phyloP scores from a whole-genome alignment of 2,797 vertebrate genomes.

The Hapalemur alaotrensis region DNA sequence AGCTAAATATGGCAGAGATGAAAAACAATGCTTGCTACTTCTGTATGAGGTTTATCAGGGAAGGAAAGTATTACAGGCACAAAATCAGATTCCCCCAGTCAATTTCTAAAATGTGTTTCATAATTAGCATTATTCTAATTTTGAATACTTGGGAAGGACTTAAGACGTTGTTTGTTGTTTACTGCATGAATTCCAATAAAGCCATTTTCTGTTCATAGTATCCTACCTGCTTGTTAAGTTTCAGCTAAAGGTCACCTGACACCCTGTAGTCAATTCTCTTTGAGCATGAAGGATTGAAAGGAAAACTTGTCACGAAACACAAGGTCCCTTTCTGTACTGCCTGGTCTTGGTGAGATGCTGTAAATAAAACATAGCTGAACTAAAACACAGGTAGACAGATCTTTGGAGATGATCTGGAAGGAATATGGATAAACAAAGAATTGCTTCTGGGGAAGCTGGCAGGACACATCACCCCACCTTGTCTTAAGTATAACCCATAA shows the following conservation, averaged over 20 bases:
- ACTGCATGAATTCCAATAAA: slow-evolving; percentile 33
- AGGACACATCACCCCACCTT: background rate
- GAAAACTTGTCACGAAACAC: slow-evolving; percentile 73
- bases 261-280: slow-evolving; percentile 79
- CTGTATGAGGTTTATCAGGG: slow-evolving; percentile 65
- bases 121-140: background rate
- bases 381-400: slow-evolving; percentile 72
- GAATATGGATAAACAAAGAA: slow-evolving; percentile 68
- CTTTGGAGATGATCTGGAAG: slow-evolving; percentile 74
- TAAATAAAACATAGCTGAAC: slow-evolving; percentile 83
- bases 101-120: background rate
- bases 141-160: background rate
- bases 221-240: slow-evolving; percentile 61
- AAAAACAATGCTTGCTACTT: slow-evolving; percentile 77
- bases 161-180: background rate
- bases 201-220: slow-evolving; percentile 32
- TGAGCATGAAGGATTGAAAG: slow-evolving; percentile 82
- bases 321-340: slow-evolving; percentile 70
- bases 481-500: background rate
- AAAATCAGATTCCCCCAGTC: slow-evolving; percentile 58
- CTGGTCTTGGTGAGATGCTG: slow-evolving; percentile 70
- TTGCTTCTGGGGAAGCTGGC: slow-evolving; percentile 64
- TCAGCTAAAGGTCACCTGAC: slow-evolving; percentile 74
- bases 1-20: slow-evolving; percentile 73
- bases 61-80: slow-evolving; percentile 47